phyloP scores from a whole-genome alignment of 2,113 vertebrate species.

The Siniperca chuatsi region DNA sequence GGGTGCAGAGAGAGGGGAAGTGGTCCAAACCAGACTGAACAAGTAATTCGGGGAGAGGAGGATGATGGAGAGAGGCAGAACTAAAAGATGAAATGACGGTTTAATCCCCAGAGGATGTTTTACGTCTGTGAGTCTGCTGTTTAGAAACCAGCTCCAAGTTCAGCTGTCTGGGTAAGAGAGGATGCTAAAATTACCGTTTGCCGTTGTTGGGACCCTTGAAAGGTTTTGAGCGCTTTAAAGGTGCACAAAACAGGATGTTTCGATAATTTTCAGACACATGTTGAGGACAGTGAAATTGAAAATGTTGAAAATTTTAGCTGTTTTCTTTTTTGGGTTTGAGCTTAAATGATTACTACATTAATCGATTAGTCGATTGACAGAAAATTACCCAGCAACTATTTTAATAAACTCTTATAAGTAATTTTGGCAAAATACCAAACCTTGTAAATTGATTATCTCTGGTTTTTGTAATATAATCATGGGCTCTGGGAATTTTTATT shows the following conservation, averaged over 20 bases:
- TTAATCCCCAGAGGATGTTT: not conserved
- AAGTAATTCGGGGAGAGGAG: not conserved
- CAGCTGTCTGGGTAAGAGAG: conserved; percentile 11
- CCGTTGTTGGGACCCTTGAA: not conserved
- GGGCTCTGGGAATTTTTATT: not conserved
- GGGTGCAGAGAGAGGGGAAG: not conserved
- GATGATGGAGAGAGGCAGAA: not conserved
- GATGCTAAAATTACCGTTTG: not conserved
- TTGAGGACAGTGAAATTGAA: no score
- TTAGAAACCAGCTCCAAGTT: not conserved
- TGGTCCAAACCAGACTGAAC: not conserved
- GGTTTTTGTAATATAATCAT: not conserved
- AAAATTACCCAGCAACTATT: no score
- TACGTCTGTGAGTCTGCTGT: not conserved
- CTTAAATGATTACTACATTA: not conserved
- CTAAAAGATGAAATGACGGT: not conserved
- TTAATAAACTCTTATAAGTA: no score
- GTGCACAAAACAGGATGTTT: not conserved
- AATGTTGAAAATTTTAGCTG: no score
- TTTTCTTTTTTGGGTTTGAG: not conserved
- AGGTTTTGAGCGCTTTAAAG: not conserved
- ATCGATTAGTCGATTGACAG: no score
- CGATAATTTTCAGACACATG: no score
- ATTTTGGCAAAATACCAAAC: no score
- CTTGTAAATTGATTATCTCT: no score